phyloP scores from a whole-genome alignment of 2,888 invertebrate genomes.

The Vannuccia rotundouncinata region DNA sequence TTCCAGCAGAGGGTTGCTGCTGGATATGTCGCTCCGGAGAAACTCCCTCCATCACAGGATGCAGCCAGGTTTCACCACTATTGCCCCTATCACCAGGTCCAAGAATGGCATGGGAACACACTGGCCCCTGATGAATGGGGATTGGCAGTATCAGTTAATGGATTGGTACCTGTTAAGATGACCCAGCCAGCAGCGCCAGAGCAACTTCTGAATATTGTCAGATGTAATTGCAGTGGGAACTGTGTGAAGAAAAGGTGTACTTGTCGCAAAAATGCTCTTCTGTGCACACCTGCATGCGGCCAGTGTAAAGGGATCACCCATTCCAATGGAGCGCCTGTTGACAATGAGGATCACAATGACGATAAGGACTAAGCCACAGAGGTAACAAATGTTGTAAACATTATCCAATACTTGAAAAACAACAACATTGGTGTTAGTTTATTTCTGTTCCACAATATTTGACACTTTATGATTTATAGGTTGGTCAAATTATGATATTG shows the following conservation, averaged over 20 bases:
- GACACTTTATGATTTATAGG: constrained; percentile 20
- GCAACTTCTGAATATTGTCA: constrained; percentile 24
- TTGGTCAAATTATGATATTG: constrained; percentile 24
- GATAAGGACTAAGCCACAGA: constrained; percentile 26
- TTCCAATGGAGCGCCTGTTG: constrained; percentile 24
- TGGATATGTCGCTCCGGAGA: constrained; percentile 26
- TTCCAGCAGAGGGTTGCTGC: constrained; percentile 24
- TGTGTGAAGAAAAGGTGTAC: constrained; percentile 24
- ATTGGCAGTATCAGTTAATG: constrained; percentile 23
- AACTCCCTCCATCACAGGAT: constrained; percentile 23
- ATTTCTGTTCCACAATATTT: constrained; percentile 24
- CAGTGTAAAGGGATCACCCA: constrained; percentile 21
- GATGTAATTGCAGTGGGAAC: constrained; percentile 26
- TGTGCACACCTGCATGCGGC: constrained; percentile 26
- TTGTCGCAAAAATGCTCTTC: constrained; percentile 26
- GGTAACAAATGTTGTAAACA: constrained; percentile 26
- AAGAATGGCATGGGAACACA: constrained; percentile 24
- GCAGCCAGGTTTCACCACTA: constrained; percentile 26
- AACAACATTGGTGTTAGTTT: constrained; percentile 21
- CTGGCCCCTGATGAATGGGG: constrained; percentile 24
- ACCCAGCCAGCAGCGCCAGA: constrained; percentile 24
- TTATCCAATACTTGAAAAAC: constrained; percentile 21
- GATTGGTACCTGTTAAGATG: constrained; percentile 23
- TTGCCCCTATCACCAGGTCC: constrained; percentile 20
- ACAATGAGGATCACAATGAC: constrained; percentile 21